phyloP scores from a whole-genome alignment of 2,797 vertebrate genomes.

The Okamejei kenojei region DNA sequence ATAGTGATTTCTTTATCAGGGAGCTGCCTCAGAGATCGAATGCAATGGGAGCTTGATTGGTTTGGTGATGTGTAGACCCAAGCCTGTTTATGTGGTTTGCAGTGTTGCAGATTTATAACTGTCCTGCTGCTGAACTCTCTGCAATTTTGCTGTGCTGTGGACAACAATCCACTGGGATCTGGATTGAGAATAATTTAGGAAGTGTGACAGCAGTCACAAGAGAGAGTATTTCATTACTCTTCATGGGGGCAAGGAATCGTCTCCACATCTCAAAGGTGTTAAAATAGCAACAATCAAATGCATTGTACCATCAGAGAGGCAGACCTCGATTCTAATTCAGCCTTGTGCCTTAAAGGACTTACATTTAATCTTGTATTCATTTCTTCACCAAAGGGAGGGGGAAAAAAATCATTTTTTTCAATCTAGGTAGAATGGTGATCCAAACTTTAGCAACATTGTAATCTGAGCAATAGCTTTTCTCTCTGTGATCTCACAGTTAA shows the following conservation, averaged over 20 bases:
- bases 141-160: not conserved
- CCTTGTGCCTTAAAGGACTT: not conserved
- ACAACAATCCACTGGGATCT: conserved; percentile 8
- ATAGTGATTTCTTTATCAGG: conserved; percentile 7
- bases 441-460: not conserved
- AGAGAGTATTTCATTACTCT: not conserved
- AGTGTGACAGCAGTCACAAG: not conserved
- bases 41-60: not conserved
- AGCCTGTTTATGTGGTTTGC: not conserved
- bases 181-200: not conserved
- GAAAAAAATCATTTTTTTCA: not conserved
- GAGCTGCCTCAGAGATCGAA: not conserved
- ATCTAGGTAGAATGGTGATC: not conserved
- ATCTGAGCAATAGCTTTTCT: not conserved
- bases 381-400: not conserved
- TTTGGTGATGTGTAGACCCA: not conserved
- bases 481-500: not conserved
- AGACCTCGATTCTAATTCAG: not conserved
- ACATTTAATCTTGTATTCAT: not conserved
- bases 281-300: not conserved
- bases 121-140: conserved; percentile 4
- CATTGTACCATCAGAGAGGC: not conserved
- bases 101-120: not conserved
- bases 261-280: not conserved
- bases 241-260: not conserved